Conservation (phyloP, 2,888 invertebrate species). For the Troides oblongomaculatus region DNA sequence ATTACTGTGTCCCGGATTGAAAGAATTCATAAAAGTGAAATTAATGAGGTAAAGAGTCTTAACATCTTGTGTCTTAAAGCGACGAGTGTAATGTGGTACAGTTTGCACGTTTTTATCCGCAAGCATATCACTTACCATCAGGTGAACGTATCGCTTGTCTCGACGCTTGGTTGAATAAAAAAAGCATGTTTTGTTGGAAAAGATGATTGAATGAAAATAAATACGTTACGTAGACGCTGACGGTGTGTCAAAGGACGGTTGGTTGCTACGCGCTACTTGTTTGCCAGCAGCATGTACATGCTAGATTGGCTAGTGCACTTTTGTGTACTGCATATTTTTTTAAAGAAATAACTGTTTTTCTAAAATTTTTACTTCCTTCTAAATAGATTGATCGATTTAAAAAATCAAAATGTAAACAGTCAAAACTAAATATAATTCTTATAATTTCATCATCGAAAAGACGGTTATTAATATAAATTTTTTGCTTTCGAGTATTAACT, state of each 20-base stretch:
- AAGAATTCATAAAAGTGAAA: too few relatives aligned
- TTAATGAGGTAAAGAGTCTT: too few relatives aligned
- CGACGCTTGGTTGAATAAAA: background rate
- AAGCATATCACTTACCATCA: too few relatives aligned
- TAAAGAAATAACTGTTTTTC: background rate
- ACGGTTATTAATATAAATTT: background rate
- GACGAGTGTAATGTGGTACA: too few relatives aligned
- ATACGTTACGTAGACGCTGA: constrained; percentile 14
- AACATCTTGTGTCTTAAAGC: too few relatives aligned
- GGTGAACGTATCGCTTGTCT: too few relatives aligned
- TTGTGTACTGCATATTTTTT: constrained; percentile 13
- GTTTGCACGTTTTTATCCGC: too few relatives aligned
- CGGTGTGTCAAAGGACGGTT: constrained; percentile 9
- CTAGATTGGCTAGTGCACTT: constrained; percentile 19
- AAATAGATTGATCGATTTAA: background rate
- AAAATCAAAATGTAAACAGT: too few relatives aligned
- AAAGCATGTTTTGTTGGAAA: constrained; percentile 10
- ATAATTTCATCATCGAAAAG: too few relatives aligned
- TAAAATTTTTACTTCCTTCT: background rate
- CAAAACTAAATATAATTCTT: too few relatives aligned
- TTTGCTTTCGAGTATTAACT: background rate
- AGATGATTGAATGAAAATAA: constrained; percentile 18
- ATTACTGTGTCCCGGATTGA: too few relatives aligned
- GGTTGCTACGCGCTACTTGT: constrained; percentile 4
- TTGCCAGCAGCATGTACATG: constrained; percentile 14